Evolutionary conservation across 1,140 invertebrate genomes (phyloP).

Genomic region (Myzus persicae): DNA sequence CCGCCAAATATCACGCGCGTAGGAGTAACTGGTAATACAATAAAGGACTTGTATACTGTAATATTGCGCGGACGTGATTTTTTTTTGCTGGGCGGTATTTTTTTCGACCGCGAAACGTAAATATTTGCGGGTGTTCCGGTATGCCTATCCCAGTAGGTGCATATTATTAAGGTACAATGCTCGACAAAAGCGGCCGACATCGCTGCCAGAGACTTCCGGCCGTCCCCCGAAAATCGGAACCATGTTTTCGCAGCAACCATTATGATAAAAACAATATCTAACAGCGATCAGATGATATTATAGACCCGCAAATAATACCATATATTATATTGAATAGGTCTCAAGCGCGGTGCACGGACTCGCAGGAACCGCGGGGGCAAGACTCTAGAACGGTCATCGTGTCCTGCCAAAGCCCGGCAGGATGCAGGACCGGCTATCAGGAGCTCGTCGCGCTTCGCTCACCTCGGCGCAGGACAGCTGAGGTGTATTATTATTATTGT

Average conservation of each 20-base stretch:
- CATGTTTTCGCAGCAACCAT: neutral
- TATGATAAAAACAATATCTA: neutral
- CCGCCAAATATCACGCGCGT: neutral
- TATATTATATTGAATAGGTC: no score
- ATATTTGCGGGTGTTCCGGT: neutral
- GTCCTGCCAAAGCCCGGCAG: neutral
- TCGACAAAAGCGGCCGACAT: neutral
- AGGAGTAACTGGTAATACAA: neutral
- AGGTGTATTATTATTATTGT: neutral
- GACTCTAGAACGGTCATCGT: neutral
- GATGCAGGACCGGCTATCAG: neutral
- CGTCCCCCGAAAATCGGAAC: neutral
- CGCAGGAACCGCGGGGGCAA: neutral
- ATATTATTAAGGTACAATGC: neutral
- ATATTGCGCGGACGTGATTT: constrained; percentile 1
- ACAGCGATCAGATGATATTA: neutral
- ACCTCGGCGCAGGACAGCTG: neutral
- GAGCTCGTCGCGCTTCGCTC: neutral
- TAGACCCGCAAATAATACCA: no score
- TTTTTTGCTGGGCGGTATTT: neutral
- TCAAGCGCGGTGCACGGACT: neutral
- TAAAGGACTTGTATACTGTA: no score
- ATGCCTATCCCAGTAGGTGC: neutral
- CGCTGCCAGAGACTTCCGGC: neutral
- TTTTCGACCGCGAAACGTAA: neutral